Evolutionary conservation across 2,888 invertebrate genomes (phyloP), one percentile per base, ranked within the genome.

Genomic region (Danaus chrysippus): DNA sequence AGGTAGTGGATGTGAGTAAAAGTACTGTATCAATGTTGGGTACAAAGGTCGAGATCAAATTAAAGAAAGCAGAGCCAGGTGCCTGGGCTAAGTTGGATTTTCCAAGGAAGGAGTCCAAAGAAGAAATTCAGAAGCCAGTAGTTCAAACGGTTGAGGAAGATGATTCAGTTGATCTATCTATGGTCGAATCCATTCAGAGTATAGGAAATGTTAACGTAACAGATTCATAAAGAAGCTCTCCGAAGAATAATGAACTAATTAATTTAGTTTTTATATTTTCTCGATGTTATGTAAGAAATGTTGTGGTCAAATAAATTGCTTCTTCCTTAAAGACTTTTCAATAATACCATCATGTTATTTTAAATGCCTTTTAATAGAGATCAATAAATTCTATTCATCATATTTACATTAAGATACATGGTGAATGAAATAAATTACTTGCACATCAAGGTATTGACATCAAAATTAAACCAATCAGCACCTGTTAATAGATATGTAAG

Each of bases 1-100:
- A 98, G 98, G 92, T 97, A 42, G 92, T 98, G 49, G 93, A 95
- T 76, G 93, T 96, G 1, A 91, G 90, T 49, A 92, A 92, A 59
- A 95, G 96, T 76, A 92, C 89, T 68, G 96, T 94, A 0, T 93
- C 93, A 49, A 96, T 98, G 95, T 91, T 94, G 73, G 95, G 95
- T 12, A 95, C 97, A 12, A 99, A 99, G 92, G 94, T 98, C 42
- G 99, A 99, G 88, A 95, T 99, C 23, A 97, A 95, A 77, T 83
- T 99, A 76, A 95, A 93, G 71, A 99, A 99, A 86, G 94, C 93
- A 0, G 97, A 97, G 75, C 93, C 95, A 0, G 95, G 96, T 1
- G 93, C 93, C 13, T 99, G 99, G 99, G 80, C 93, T 10, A 93
- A 93, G 71, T 83, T 98, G 34, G 94, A 95, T 75, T 92, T 94